Evolutionary conservation across 2,797 vertebrate species (phyloP), one percentile per base, ranked within the genome.

Genomic region (Chaetodon trifasciatus): DNA sequence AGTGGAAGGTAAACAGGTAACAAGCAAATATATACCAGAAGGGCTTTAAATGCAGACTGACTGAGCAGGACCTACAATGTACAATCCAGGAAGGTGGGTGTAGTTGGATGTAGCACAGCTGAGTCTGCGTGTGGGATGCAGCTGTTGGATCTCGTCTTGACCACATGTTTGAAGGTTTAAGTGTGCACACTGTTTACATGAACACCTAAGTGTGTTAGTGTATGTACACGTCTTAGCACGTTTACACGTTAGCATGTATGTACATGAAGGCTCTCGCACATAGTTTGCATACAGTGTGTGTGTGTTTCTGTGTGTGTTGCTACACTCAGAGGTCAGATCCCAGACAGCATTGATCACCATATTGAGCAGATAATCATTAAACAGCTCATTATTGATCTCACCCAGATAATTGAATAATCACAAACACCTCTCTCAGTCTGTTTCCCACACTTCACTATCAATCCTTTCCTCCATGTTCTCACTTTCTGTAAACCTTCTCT

Each of bases 291-390:
- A 60, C 64, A 1, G 3, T 40, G 16, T 61, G 62, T 32, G 28
- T 69, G 32, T 32, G 7, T 78, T 8, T 13, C 42, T 44, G 9
- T 70, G 23, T 63, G 57, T 70, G 68, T n/a, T 13, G 58, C 24
- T 56, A 8, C 19, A 8, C 35, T n/a, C 55, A 75, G 64, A 82
- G 81, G 79, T 78, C 76, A 81, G 37, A 76, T 67, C 65, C 47
- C 76, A 89, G 88, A 79, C 82, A 17, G 32, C 74, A 90, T 92
- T 76, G 88, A 90, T 75, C n/a, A 44, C 28, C 23, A 55, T 70
- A 86, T 63, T 66, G 86, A 85, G 63, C 75, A 63, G 39, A 83
- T 74, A 81, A 90, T 90, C 86, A 69, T 70, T 93, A 72, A 86
- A 85, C 65, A 83, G 74, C 83, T 86, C 57, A 57, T 79, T 78